phyloP scores from a whole-genome alignment of 2,888 invertebrate species.

The Diadegma fenestrale region DNA sequence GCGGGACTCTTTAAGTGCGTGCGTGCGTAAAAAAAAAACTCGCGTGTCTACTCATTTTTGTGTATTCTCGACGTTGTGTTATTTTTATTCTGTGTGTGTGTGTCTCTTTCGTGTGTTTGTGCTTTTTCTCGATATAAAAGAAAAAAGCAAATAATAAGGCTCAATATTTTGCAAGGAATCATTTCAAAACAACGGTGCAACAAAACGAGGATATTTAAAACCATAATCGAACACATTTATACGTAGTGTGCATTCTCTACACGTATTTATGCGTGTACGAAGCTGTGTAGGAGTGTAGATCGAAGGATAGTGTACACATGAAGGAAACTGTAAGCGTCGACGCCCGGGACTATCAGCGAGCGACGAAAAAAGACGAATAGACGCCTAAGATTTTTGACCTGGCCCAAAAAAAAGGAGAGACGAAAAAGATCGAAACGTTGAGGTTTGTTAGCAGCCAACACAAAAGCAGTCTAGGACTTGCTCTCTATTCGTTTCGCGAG shows the following conservation, averaged over 20 bases:
- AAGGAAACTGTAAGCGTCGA: conserved; percentile 47
- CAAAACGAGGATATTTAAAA: conserved; percentile 30
- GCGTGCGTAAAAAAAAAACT: conserved; percentile 36
- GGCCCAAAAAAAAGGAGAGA: conserved; percentile 16
- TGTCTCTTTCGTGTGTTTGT: conserved; percentile 15
- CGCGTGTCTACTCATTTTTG: conserved; percentile 55
- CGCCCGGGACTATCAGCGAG: conserved; percentile 44
- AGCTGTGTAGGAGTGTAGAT: conserved; percentile 7
- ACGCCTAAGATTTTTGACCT: conserved; percentile 48
- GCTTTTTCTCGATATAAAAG: neutral
- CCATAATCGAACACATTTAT: conserved; percentile 20
- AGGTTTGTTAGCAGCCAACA: conserved; percentile 72
- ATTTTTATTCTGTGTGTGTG: conserved; percentile 11
- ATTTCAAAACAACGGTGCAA: conserved; percentile 31
- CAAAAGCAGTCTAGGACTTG: conserved; percentile 69
- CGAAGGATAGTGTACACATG: conserved; percentile 26
- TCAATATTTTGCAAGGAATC: neutral
- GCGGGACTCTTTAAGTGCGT: conserved; percentile 55
- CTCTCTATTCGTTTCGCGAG: conserved; percentile 60
- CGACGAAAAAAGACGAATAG: conserved; percentile 24
- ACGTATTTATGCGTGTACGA: conserved; percentile 11
- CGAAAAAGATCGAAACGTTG: conserved; percentile 39
- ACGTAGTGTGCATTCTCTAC: conserved; percentile 6
- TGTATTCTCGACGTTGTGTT: conserved; percentile 40
- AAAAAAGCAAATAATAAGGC: neutral